phyloP scores from a whole-genome alignment of 2,888 invertebrate genomes.

The Ormia ochracea region DNA sequence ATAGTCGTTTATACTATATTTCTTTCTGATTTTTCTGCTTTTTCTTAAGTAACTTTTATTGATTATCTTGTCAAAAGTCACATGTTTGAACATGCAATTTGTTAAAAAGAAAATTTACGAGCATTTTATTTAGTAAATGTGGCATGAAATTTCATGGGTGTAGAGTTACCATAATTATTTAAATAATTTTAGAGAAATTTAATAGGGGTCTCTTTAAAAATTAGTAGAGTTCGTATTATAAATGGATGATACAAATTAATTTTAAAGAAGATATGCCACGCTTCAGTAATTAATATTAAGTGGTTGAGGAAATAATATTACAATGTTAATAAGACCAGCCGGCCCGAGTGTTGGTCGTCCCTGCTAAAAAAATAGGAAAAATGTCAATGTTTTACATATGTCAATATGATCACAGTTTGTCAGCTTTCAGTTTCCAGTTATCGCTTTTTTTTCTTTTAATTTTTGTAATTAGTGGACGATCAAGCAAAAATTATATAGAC shows the following conservation, averaged over 20 bases:
- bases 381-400: no score
- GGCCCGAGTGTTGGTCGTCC: no score
- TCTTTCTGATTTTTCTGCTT: neutral
- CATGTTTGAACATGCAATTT: slow-evolving; percentile 61
- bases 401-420: no score
- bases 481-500: no score
- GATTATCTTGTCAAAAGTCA: slow-evolving; percentile 63
- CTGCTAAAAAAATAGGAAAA: no score
- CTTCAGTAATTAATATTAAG: no score
- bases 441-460: no score
- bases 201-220: neutral
- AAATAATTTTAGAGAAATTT: neutral
- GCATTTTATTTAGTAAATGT: slow-evolving; percentile 22
- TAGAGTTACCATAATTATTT: slow-evolving; percentile 36
- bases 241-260: neutral
- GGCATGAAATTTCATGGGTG: slow-evolving; percentile 31
- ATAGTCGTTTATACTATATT: slow-evolving; percentile 1
- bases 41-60: slow-evolving; percentile 42
- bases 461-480: no score
- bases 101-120: slow-evolving; percentile 59
- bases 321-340: no score
- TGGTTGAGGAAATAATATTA: no score
- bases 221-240: neutral
- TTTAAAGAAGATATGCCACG: no score
- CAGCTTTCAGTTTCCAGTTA: no score